Evolutionary conservation across 1,140 invertebrate species (phyloP).

Genomic region (Drosophila prosaltans): DNA sequence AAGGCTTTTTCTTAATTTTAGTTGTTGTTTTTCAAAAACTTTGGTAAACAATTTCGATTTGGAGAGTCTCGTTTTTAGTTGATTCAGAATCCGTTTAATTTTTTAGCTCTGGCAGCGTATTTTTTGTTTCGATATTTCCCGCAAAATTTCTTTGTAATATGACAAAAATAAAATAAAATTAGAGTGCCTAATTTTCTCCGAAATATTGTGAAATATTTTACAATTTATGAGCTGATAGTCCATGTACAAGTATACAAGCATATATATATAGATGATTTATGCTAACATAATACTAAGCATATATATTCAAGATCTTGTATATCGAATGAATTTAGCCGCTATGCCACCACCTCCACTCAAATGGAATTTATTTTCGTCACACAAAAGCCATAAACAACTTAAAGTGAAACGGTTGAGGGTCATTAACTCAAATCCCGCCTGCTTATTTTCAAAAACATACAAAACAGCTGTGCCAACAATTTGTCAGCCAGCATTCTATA

Average conservation of each 20-base stretch:
- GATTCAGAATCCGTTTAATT: background rate
- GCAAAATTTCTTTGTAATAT: background rate
- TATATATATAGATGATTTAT: constrained; percentile 37
- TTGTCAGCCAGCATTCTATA: constrained; percentile 54
- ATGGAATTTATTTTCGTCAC: constrained; percentile 60
- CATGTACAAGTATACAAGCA: background rate
- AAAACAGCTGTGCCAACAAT: constrained; percentile 75
- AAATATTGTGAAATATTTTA: constrained; percentile 38
- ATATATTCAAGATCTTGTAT: constrained; percentile 24
- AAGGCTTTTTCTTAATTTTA: no score
- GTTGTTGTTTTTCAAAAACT: background rate
- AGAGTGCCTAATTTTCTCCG: constrained; percentile 4
- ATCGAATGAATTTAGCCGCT: constrained; percentile 18
- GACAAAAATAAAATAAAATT: background rate
- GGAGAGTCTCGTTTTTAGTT: background rate
- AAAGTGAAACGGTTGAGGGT: constrained; percentile 74
- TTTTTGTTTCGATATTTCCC: background rate
- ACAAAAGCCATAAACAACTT: constrained; percentile 73
- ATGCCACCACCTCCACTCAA: constrained; percentile 39
- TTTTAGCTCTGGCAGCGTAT: background rate
- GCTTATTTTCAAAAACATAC: constrained; percentile 69
- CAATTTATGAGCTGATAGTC: constrained; percentile 43
- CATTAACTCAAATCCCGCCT: constrained; percentile 73
- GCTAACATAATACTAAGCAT: constrained; percentile 27
- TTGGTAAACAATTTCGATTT: background rate